Base-by-base conservation (phyloP, 2,113 vertebrate species). In the Thunnus maccoyii region DNA sequence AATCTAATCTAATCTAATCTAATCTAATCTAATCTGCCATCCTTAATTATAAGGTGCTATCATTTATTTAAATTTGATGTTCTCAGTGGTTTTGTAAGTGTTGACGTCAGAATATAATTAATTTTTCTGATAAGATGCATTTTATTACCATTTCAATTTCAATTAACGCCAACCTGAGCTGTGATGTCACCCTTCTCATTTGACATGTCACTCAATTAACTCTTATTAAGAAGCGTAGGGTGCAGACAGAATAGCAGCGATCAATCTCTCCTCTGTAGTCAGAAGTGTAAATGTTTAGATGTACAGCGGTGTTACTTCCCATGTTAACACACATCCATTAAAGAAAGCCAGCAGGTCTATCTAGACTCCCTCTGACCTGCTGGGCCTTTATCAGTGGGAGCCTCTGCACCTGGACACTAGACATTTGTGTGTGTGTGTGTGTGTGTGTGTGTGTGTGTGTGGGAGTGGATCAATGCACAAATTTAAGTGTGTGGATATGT, bases 221-320 rank as follows among this genome's bases (percentile, higher is more conserved):
- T 41, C 36, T 72, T 27, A 88, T 89, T 92, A 87, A 90, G 86
- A 83, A 32, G 73, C 4, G 20, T 64, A 15, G 52, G n/a, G 72
- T 51, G 72, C 74, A 61, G 78, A 71, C 65, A 54, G 83, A 47
- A 52, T 3, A 62, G 61, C 81, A 5, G 58, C 9, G 8, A 93
- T 92, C 86, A 44, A 83, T 93, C 90, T 87, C 25, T 15, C 46
- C 73, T 46, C 27, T 41, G 78, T 2, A 20, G 71, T 70, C 83
- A 72, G 22, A 47, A 63, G 76, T 83, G 84, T 88, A 92, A 91
- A 94, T 93, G 88, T 93, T 93, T 91, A 82, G 74, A 89, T 81
- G 81, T 92, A 44, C 86, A 79, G 84, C 88, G 70, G 78, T 82
- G 87, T 90, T 84, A 82, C 91, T 93, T 89, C 90, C 90, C 88